Conservation (phyloP, 2,113 vertebrate genomes). For the Dissostichus mawsoni region DNA sequence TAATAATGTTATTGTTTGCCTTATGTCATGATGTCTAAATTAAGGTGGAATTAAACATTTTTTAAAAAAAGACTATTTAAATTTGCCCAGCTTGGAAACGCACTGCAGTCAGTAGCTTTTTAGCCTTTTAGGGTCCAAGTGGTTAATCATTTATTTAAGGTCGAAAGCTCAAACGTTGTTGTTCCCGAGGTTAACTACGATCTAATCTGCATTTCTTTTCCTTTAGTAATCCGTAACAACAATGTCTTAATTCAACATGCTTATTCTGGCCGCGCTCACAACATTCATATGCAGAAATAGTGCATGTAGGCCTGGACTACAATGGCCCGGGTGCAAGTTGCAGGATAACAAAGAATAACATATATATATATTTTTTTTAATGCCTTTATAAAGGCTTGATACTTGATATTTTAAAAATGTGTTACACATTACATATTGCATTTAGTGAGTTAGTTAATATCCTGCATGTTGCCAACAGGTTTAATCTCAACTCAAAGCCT, state of each 20-base stretch:
- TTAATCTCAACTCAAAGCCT: not conserved
- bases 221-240: slow-evolving; percentile 81
- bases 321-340: slow-evolving; percentile 50
- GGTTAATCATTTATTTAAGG: slow-evolving; percentile 86
- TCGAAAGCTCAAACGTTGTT: slow-evolving; percentile 79
- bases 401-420: no score
- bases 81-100: not conserved
- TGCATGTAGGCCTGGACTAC: slow-evolving; percentile 43
- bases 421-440: not conserved
- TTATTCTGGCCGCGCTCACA: slow-evolving; percentile 73
- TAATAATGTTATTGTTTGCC: not conserved
- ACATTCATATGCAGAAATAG: slow-evolving; percentile 69
- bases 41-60: not conserved
- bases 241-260: slow-evolving; percentile 81
- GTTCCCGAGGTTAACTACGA: slow-evolving; percentile 74
- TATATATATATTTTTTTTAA: not conserved
- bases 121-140: slow-evolving; percentile 38
- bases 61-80: not conserved
- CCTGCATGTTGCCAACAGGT: not conserved
- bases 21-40: not conserved
- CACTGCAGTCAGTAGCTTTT: slow-evolving; percentile 44
- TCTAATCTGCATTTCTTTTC: slow-evolving; percentile 85
- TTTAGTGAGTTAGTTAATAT: not conserved
- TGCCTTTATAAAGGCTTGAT: no score
- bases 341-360: slow-evolving; percentile 5